phyloP scores from a whole-genome alignment of 1,140 invertebrate species.

The Anastatus disparis region DNA sequence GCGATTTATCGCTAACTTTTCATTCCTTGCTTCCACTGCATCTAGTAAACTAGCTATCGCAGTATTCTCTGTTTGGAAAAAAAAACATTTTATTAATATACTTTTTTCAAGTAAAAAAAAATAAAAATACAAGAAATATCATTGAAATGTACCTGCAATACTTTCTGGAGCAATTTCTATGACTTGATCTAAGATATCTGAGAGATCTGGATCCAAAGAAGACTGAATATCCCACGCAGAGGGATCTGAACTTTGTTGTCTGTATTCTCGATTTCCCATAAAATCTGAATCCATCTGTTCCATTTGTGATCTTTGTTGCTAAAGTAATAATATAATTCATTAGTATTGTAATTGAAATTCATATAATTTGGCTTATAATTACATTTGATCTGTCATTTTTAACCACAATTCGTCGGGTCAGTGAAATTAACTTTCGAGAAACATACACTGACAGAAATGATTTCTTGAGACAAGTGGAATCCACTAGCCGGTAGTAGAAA shows the following conservation, averaged over 20 bases:
- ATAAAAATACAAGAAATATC: no score
- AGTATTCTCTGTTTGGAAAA: constrained; percentile 44
- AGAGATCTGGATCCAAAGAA: constrained; percentile 76
- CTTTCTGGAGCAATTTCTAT: constrained; percentile 79
- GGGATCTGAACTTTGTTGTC: constrained; percentile 53
- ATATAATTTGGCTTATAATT: no score
- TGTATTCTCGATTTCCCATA: constrained; percentile 56
- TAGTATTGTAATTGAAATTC: no score
- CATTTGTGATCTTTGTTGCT: constrained; percentile 62
- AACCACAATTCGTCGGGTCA: no score
- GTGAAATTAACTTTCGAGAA: no score
- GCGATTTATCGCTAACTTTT: constrained; percentile 86
- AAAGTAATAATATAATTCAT: no score
- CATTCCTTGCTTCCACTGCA: constrained; percentile 69
- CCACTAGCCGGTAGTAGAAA: no score
- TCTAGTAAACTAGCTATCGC: constrained; percentile 66
- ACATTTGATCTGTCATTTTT: no score
- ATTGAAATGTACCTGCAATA: constrained; percentile 51
- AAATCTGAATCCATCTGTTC: constrained; percentile 63
- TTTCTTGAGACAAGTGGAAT: no score
- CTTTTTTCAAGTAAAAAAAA: no score
- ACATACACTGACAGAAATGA: no score
- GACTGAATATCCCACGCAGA: constrained; percentile 64
- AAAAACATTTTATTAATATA: no score
- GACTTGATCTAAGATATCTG: constrained; percentile 85